Conservation (phyloP, 2,797 vertebrate genomes). For the Crenichthys baileyi region DNA sequence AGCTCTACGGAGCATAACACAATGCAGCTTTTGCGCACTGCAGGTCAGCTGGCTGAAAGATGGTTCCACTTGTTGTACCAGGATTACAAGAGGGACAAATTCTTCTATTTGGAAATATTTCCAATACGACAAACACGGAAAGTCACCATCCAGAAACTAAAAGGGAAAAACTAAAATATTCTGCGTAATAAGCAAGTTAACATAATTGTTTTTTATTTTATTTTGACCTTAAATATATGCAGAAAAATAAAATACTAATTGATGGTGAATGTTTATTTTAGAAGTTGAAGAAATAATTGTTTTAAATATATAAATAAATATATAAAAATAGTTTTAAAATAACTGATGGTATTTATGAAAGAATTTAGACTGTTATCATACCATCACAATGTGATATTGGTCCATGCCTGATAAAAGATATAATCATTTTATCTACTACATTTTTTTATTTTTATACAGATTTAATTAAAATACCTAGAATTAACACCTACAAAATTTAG, state of each 20-base stretch:
- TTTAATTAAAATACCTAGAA: not conserved
- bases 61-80: not conserved
- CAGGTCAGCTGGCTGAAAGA: not conserved
- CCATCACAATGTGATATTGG: not conserved
- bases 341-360: too few species aligned
- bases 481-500: not conserved
- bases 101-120: not conserved
- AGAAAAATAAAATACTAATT: too few species aligned
- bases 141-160: not conserved
- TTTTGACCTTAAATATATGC: not conserved
- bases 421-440: not conserved
- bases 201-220: not conserved
- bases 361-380: not conserved
- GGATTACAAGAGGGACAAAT: not conserved
- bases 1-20: not conserved
- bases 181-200: not conserved
- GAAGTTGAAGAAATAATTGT: too few species aligned
- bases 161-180: not conserved
- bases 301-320: too few species aligned
- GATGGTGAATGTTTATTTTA: too few species aligned
- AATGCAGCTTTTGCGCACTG: not conserved
- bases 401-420: not conserved
- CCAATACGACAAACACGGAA: not conserved
- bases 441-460: not conserved
- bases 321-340: too few species aligned